Percentiles rank a stretch among this genome's conserved stretches.
phyloP scores from a whole-genome alignment of 2,113 vertebrate genomes.

The Cygnus buccinator region DNA sequence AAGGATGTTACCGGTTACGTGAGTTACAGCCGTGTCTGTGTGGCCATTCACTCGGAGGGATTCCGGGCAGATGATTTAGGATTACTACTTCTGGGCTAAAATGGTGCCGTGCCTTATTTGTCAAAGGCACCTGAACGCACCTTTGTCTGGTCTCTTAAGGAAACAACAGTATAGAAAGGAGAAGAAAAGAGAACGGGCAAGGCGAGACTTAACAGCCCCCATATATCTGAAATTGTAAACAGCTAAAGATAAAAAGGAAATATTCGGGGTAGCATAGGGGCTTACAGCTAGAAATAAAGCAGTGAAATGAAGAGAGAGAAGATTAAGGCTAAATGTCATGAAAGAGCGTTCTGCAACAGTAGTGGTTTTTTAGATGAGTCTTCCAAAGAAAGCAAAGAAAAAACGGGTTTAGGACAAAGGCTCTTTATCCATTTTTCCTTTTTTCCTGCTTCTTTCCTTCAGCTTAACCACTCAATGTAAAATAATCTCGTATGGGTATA shows the following conservation, averaged over 20 bases:
- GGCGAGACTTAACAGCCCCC: background rate
- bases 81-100: background rate
- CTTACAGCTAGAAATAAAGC: background rate
- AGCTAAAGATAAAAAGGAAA: background rate
- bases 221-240: background rate
- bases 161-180: background rate
- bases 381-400: conserved; percentile 26
- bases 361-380: background rate
- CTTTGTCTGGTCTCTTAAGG: background rate
- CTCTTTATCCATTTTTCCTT: background rate
- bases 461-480: background rate
- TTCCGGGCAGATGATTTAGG: background rate
- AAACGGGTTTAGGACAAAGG: background rate
- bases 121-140: background rate
- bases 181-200: background rate
- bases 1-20: background rate
- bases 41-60: background rate
- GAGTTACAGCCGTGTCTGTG: background rate
- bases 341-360: conserved; percentile 4
- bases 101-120: background rate
- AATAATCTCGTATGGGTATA: background rate
- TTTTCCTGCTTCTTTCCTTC: background rate
- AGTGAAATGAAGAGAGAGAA: conserved; percentile 14
- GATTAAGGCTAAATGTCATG: conserved; percentile 22
- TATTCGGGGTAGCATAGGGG: background rate